Percentiles rank a stretch among this genome's conserved stretches.
Conservation (phyloP, 1,140 invertebrate species). For the Lordiphosa stackelbergi region DNA sequence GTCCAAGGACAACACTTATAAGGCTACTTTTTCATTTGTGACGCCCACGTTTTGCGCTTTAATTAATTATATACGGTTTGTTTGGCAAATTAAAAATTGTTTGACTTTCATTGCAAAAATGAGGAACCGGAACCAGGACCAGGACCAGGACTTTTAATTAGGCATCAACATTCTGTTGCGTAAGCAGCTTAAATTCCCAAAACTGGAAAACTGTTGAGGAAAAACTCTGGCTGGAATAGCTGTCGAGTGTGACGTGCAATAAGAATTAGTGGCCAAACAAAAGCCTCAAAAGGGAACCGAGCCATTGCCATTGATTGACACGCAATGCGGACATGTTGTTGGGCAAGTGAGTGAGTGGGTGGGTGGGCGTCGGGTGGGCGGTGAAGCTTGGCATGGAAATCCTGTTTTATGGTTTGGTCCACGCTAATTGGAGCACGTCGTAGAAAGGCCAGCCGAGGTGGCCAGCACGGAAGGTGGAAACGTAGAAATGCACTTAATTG, state of each 20-base stretch:
- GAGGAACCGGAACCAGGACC: conserved; percentile 7
- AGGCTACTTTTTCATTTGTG: conserved; percentile 13
- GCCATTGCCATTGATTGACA: conserved; percentile 62
- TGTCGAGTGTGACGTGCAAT: conserved; percentile 59
- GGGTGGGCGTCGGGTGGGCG: conserved; percentile 17
- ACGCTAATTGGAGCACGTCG: conserved; percentile 69
- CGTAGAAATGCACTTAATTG: conserved; percentile 70
- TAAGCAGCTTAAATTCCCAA: conserved; percentile 58
- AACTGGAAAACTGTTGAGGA: conserved; percentile 37
- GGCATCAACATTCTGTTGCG: conserved; percentile 20
- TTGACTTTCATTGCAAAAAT: conserved; percentile 14
- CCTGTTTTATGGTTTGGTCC: conserved; percentile 30
- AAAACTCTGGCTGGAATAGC: conserved; percentile 37
- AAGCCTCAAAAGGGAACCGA: conserved; percentile 28
- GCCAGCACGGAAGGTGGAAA: conserved; percentile 19
- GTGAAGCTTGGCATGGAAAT: conserved; percentile 21
- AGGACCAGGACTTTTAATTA: conserved; percentile 6
- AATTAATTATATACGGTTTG: conserved; percentile 15
- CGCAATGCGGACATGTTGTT: conserved; percentile 55
- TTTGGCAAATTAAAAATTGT: conserved; percentile 15
- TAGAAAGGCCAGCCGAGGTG: background rate
- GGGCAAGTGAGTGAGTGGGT: conserved; percentile 26
- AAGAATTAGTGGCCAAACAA: conserved; percentile 54
- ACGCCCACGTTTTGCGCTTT: conserved; percentile 11
- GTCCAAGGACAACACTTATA: conserved; percentile 5